phyloP scores from a whole-genome alignment of 1,140 invertebrate genomes.

The Dinoponera quadriceps region DNA sequence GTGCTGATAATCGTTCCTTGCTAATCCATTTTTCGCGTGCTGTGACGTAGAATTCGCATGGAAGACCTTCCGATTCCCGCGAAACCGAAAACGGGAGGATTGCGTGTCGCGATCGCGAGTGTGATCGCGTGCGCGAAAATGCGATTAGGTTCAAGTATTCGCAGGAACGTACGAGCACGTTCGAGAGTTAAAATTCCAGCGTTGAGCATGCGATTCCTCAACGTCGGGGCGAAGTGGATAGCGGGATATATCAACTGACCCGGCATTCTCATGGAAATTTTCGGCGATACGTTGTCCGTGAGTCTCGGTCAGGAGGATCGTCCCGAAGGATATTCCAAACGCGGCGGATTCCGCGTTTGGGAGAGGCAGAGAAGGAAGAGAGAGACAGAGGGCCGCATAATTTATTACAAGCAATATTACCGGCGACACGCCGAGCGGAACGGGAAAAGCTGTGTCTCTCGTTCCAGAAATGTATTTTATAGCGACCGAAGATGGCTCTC shows the following conservation, averaged over 20 bases:
- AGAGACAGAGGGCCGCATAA: constrained; percentile 31
- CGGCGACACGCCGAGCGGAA: constrained; percentile 33
- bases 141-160: constrained; percentile 25
- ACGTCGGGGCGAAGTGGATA: constrained; percentile 7
- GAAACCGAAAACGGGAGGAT: neutral
- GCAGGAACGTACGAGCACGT: too few species aligned
- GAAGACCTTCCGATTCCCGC: too few species aligned
- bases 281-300: constrained; percentile 43
- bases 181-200: constrained; percentile 29
- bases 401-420: constrained; percentile 73
- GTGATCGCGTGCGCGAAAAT: constrained; percentile 2
- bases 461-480: constrained; percentile 58
- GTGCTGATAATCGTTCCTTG: too few species aligned
- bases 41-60: too few species aligned
- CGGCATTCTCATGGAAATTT: constrained; percentile 67
- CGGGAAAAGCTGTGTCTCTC: constrained; percentile 32
- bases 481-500: constrained; percentile 26
- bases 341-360: constrained; percentile 10
- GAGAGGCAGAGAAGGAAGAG: neutral
- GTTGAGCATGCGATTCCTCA: constrained; percentile 19
- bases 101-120: neutral
- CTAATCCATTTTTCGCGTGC: too few species aligned
- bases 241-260: constrained; percentile 16
- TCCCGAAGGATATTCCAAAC: constrained; percentile 36
- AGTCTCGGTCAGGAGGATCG: constrained; percentile 49